A percentile compares a stretch with the other conserved stretches of the same genome.
phyloP scores from a whole-genome alignment of 2,888 invertebrate genomes.

The Leptinotarsa peninsularis region DNA sequence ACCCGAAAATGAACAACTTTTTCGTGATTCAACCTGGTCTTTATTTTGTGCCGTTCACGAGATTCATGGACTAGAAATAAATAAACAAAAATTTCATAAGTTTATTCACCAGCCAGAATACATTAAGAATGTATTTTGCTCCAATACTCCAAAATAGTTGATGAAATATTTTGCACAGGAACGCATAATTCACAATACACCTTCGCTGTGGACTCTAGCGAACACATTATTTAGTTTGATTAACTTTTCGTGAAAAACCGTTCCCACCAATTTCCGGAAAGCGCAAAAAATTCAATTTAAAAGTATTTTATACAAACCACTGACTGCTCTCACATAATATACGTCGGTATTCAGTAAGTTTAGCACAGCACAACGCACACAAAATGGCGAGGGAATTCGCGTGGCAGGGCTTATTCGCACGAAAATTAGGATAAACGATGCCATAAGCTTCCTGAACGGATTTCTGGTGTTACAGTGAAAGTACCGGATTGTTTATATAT shows the following conservation, averaged over 20 bases:
- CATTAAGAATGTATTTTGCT: no score
- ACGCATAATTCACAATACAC: neutral
- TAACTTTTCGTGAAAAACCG: neutral
- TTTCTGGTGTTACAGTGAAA: neutral
- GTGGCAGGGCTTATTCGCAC: neutral
- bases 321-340: neutral
- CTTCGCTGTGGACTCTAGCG: neutral
- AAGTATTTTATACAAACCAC: neutral
- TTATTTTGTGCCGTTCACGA: no score
- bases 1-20: no score
- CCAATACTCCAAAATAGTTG: no score
- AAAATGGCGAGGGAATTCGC: slow-evolving; percentile 7
- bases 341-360: neutral
- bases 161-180: neutral
- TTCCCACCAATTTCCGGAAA: neutral
- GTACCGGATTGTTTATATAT: neutral
- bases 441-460: neutral
- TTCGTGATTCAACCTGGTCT: no score
- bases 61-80: no score
- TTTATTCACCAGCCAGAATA: no score
- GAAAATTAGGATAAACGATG: slow-evolving; percentile 6
- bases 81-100: no score
- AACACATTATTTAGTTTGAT: slow-evolving; percentile 1
- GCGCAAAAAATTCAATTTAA: neutral
- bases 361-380: neutral